phyloP scores from a whole-genome alignment of 2,797 vertebrate genomes.

The Anguilla pacifica region DNA sequence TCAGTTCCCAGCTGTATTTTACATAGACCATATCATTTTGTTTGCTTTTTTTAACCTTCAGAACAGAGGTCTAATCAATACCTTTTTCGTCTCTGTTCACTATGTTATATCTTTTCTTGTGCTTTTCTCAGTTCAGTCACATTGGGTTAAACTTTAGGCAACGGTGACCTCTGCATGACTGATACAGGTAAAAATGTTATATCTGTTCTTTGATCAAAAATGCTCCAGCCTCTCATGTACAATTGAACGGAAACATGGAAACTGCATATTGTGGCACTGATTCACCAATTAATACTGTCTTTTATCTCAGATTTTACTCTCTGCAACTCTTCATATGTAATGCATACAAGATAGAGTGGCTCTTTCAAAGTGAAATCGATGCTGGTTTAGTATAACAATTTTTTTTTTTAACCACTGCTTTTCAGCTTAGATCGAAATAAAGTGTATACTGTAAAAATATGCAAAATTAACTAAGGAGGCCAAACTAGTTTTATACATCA shows the following conservation, averaged over 20 bases:
- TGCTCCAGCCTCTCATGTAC: not conserved
- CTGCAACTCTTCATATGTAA: not conserved
- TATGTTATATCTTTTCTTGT: not conserved
- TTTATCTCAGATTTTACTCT: not conserved
- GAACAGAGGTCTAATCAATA: not conserved
- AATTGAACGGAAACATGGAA: not conserved
- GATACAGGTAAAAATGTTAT: not conserved
- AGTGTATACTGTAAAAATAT: constrained; percentile 5
- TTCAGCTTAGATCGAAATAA: not conserved
- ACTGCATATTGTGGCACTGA: not conserved
- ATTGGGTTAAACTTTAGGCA: not conserved
- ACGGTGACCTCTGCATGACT: not conserved
- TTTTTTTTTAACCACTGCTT: not conserved
- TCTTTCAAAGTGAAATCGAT: not conserved
- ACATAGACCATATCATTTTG: not conserved
- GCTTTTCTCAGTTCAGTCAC: not conserved
- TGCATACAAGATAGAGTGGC: not conserved
- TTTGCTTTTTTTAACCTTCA: not conserved
- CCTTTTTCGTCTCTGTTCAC: not conserved
- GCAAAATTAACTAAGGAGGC: not conserved
- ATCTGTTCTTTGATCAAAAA: not conserved
- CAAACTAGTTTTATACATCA: not conserved
- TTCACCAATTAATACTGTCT: not conserved
- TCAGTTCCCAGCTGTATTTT: constrained; percentile 4
- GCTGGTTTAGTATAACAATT: not conserved